Conservation (phyloP, 2,888 invertebrate species). For the Eulithis prunata region DNA sequence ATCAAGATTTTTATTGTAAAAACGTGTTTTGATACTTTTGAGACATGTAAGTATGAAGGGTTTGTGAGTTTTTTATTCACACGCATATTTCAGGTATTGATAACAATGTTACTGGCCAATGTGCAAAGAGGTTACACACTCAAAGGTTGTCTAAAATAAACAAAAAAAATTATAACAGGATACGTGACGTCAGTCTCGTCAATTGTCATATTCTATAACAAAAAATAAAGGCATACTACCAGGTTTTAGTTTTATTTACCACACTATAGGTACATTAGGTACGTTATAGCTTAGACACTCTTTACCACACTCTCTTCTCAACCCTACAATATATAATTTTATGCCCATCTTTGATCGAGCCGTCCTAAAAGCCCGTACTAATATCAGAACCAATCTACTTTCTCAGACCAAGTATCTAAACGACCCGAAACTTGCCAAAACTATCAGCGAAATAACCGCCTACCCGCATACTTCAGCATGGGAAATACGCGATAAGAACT, state of each 20-base stretch:
- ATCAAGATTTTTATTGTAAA: constrained; percentile 2
- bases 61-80: background rate
- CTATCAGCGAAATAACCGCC: constrained; percentile 27
- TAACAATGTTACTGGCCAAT: background rate
- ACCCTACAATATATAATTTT: no score
- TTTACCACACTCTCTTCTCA: no score
- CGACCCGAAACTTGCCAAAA: constrained; percentile 22
- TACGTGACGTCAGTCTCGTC: no score
- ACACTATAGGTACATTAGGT: no score
- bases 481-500: constrained; percentile 79
- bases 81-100: background rate
- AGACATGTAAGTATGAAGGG: background rate
- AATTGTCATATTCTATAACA: no score
- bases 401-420: constrained; percentile 12
- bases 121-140: no score
- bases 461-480: constrained; percentile 60
- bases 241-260: no score
- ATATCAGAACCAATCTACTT: constrained; percentile 11
- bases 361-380: background rate
- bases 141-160: no score
- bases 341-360: no score
- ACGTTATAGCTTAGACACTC: no score
- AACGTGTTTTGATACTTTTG: constrained; percentile 7
- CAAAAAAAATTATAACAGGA: no score
- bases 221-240: no score